Evolutionary conservation across 2,797 vertebrate species (phyloP).

Genomic region (Limosa lapponica): DNA sequence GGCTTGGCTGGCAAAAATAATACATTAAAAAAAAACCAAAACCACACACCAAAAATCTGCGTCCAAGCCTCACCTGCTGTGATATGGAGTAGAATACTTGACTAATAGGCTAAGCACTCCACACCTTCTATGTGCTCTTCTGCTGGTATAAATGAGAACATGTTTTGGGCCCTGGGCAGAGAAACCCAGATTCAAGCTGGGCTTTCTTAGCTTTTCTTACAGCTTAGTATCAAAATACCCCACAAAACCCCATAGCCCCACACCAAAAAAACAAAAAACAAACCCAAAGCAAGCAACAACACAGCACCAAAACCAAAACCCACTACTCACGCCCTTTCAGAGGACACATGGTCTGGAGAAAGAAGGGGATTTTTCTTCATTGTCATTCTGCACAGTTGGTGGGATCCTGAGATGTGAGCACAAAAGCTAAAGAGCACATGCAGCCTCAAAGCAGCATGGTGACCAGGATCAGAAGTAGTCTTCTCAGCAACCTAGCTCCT

Average conservation of each 20-base stretch:
- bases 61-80: background rate
- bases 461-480: background rate
- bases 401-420: background rate
- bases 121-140: background rate
- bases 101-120: background rate
- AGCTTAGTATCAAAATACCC: background rate
- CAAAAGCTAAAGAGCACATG: background rate
- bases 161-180: background rate
- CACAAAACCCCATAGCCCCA: background rate
- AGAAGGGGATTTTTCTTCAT: background rate
- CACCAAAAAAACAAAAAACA: background rate
- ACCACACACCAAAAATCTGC: background rate
- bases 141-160: background rate
- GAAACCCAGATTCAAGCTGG: background rate
- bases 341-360: background rate
- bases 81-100: background rate
- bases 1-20: background rate
- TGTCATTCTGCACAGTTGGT: background rate
- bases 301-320: accelerated
- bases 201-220: background rate
- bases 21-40: background rate
- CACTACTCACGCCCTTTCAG: background rate
- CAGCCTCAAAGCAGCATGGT: background rate
- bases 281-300: background rate
- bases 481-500: background rate